Conservation (phyloP, 2,888 invertebrate species). For the Volucella inanis region DNA sequence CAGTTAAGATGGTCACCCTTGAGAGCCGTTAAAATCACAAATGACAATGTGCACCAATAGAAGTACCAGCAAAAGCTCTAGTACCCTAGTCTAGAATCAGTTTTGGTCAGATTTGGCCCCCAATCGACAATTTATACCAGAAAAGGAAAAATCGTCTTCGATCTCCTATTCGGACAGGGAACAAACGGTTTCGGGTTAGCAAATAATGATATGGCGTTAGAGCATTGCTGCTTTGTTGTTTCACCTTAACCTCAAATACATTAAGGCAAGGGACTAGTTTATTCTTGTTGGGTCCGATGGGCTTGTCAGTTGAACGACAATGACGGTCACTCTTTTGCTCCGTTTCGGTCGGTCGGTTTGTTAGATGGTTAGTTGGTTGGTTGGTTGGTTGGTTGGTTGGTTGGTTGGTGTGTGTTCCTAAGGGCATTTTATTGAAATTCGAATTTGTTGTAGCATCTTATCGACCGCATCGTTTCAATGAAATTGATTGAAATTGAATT, state of each 20-base stretch:
- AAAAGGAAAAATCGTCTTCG: conserved; percentile 69
- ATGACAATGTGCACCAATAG: conserved; percentile 60
- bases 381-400: background rate
- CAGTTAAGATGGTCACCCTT: conserved; percentile 68
- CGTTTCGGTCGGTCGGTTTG: conserved; percentile 1
- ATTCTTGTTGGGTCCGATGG: background rate
- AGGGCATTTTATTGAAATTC: conserved; percentile 66
- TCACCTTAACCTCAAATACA: conserved; percentile 72
- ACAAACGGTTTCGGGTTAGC: conserved; percentile 71
- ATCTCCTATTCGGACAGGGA: conserved; percentile 70
- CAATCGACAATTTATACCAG: conserved; percentile 41
- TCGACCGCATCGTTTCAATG: conserved; percentile 73
- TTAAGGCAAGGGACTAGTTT: conserved; percentile 55
- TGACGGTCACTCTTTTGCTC: too few species aligned
- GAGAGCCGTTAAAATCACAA: conserved; percentile 74
- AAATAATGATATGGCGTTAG: conserved; percentile 72
- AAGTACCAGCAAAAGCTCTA: background rate
- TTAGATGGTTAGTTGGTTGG: background rate
- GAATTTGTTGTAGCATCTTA: conserved; percentile 69
- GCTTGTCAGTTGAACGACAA: background rate
- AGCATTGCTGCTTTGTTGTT: conserved; percentile 63
- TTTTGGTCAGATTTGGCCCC: background rate
- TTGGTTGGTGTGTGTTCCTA: conserved; percentile 32
- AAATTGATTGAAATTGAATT: conserved; percentile 75
- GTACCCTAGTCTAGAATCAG: background rate